phyloP scores from a whole-genome alignment of 2,888 invertebrate genomes.

The Leucoma salicis region DNA sequence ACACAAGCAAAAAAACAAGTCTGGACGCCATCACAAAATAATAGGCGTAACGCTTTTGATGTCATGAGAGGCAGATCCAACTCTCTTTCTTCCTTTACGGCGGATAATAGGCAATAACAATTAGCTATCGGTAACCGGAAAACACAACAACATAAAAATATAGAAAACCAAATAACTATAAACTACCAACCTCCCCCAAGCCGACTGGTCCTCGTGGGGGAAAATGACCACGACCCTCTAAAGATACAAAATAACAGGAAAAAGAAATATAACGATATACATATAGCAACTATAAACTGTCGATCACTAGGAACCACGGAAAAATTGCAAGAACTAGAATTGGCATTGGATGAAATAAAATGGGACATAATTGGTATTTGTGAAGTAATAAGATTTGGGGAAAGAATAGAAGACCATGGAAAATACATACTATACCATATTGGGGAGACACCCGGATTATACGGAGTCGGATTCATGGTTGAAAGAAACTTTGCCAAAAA shows the following conservation, averaged over 20 bases:
- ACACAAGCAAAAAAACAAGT: background rate
- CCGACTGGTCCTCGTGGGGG: too few species aligned
- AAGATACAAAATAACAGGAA: background rate
- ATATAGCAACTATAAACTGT: background rate
- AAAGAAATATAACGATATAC: background rate
- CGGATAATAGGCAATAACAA: background rate
- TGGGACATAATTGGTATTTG: background rate
- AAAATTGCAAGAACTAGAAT: too few species aligned
- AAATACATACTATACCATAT: background rate
- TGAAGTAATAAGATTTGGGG: background rate
- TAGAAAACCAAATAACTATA: background rate
- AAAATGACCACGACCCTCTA: constrained; percentile 1
- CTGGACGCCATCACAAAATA: background rate
- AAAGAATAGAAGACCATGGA: background rate
- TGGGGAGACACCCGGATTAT: background rate
- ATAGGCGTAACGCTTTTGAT: background rate
- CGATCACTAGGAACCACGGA: too few species aligned
- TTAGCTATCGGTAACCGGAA: background rate
- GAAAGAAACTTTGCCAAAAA: background rate
- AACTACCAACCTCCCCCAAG: background rate
- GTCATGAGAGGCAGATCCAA: constrained; percentile 1
- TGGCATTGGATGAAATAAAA: too few species aligned
- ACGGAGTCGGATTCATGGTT: background rate
- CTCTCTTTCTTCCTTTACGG: background rate
- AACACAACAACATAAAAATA: background rate